These are phyloP conservation scores for Peucedramus taeniatus DNA, from an alignment of 2,113 vertebrate genomes.

Conservation along the genomic window DNA sequence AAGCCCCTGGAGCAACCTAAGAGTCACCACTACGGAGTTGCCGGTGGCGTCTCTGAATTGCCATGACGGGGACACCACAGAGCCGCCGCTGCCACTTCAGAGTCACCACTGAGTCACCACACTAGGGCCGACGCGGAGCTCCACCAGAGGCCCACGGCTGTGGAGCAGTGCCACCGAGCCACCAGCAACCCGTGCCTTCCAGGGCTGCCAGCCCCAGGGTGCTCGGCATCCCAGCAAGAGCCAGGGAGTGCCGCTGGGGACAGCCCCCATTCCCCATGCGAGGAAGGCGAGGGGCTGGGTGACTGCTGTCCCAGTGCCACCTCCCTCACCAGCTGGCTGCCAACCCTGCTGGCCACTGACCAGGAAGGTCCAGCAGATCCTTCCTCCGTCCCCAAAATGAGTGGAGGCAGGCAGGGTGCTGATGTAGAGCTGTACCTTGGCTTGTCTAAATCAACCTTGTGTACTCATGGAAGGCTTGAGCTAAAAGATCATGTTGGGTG, in stretches of 20 bases:
- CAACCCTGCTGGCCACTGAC: fast-evolving
- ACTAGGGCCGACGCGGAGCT: background rate
- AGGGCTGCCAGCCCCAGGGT: background rate
- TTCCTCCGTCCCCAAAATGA: background rate
- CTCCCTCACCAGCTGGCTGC: background rate
- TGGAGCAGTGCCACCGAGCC: background rate
- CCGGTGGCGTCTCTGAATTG: background rate
- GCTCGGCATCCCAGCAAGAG: background rate
- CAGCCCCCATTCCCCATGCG: fast-evolving
- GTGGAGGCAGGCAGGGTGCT: too few species aligned
- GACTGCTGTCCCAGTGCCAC: background rate
- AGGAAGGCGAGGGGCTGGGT: too few species aligned
- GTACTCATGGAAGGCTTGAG: background rate
- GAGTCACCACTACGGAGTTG: fast-evolving
- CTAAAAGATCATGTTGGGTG: background rate
- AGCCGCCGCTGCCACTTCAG: too few species aligned
- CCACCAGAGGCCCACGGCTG: background rate
- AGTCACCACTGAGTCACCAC: background rate
- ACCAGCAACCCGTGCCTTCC: background rate
- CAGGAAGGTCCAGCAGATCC: background rate
- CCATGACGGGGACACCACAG: too few species aligned
- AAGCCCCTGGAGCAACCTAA: background rate
- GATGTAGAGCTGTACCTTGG: background rate
- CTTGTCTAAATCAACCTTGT: background rate
- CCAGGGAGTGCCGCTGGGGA: fast-evolving